These are phyloP conservation scores for Mus spicilegus DNA, from an alignment of 2,113 vertebrate species.

Conservation along the genomic window DNA sequence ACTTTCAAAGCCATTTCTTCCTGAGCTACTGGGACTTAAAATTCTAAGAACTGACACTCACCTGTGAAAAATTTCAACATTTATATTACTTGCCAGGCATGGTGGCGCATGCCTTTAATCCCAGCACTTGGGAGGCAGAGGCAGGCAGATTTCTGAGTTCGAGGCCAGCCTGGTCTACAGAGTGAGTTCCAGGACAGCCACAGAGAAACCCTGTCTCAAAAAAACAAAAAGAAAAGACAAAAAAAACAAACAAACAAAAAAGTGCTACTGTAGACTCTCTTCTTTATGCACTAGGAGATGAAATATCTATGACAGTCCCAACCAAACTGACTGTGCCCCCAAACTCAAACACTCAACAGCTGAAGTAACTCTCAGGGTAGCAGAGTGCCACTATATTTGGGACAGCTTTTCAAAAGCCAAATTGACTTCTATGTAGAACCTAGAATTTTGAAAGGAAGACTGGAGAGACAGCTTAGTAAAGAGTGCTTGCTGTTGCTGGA, in stretches of 20 bases:
- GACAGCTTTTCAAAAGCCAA: background rate
- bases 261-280: background rate
- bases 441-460: background rate
- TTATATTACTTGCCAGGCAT: background rate
- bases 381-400: background rate
- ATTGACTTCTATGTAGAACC: background rate
- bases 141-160: no score
- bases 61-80: background rate
- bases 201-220: no score
- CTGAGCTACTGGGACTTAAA: background rate
- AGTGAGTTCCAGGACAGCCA: no score
- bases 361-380: background rate
- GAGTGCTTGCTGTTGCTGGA: background rate
- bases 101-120: no score
- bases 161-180: no score
- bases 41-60: background rate
- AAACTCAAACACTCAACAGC: background rate
- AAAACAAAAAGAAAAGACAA: no score
- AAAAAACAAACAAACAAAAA: no score
- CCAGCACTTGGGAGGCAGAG: no score
- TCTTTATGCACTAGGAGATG: background rate
- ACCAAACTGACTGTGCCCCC: background rate
- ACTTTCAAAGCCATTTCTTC: background rate
- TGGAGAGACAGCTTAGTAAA: background rate
- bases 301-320: background rate